Base-by-base conservation (phyloP, 92 coral and sea anemone species). In the Isaurus tuberculatus region DNA sequence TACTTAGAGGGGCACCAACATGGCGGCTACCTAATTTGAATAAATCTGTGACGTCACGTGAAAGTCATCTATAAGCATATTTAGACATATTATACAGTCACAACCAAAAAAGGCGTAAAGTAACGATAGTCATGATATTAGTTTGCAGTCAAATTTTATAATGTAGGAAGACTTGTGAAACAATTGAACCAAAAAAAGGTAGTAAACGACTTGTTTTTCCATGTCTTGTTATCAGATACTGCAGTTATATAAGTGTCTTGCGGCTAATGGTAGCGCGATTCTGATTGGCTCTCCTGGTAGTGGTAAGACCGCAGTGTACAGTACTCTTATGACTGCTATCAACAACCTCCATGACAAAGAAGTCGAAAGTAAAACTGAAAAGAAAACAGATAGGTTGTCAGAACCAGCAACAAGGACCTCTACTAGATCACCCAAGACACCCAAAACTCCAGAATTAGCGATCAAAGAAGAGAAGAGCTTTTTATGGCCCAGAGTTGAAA, bases 251-350 rank as follows among this genome's bases (percentile, higher is more conserved):
- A 90, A 88, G 40, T 87, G 92, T 42, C 84, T 96, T 68, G 87
- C 86, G 42, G 86, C 94, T 28, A 90, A 82, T 85, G 88, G 87
- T 10, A 90, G 89, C 70, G 94, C 88, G 43, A 90, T 96, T 61
- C 86, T 96, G 26, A 64, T 96, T 48, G 99, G 99, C 19, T 80
- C 88, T 16, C 90, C 99, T 66, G 99, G 99, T 30, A 85, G 98
- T 48, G 99, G 99, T n/a, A 96, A 96, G 78, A 88, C 93, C 44
- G 87, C 98, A 6, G 60, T 94, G 4, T 90, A 91, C 74, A 90
- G 84, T 13, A 90, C 98, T 26, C 80, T 96, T 29, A 80, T 90
- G 25, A 85, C 93, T 75, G 93, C 91, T 28, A 72, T 94, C 40
- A 96, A 92, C 89, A 94, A 84, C 67, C 90, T 96, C 65, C 91